A percentile compares a stretch with the other conserved stretches of the same genome.
These are phyloP conservation scores for Resseliella maxima DNA, from an alignment of 2,888 invertebrate species.

Conservation along the genomic window DNA sequence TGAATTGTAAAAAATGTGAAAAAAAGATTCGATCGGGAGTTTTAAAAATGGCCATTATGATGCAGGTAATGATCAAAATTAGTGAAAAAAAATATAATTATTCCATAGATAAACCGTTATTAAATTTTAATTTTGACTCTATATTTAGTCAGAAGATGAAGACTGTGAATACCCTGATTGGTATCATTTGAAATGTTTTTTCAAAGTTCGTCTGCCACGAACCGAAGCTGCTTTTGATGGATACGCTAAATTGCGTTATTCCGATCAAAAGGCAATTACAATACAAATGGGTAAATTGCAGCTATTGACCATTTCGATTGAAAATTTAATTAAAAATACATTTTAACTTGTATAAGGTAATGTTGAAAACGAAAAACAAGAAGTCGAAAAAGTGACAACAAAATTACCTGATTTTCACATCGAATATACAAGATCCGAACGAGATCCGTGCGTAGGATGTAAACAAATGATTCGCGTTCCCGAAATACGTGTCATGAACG, in stretches of 20 bases:
- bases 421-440: conserved; percentile 88
- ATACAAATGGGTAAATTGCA: neutral
- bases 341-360: neutral
- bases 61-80: neutral
- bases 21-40: neutral
- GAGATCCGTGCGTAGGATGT: conserved; percentile 85
- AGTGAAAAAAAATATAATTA: no score
- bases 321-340: no score
- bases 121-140: neutral
- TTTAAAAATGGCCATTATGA: conserved; percentile 30
- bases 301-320: no score
- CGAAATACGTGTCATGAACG: conserved; percentile 82
- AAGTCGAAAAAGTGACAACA: neutral
- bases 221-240: conserved; percentile 55
- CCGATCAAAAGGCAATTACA: neutral
- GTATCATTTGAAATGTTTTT: conserved; percentile 45
- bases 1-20: conserved; percentile 11
- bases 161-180: neutral
- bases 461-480: conserved; percentile 83
- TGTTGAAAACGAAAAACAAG: neutral
- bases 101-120: neutral
- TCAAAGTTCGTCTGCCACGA: conserved; percentile 37
- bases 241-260: neutral
- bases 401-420: conserved; percentile 70
- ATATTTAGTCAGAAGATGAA: conserved; percentile 4